Base-by-base conservation (phyloP, 2,113 vertebrate species). In the Channa maculata region DNA sequence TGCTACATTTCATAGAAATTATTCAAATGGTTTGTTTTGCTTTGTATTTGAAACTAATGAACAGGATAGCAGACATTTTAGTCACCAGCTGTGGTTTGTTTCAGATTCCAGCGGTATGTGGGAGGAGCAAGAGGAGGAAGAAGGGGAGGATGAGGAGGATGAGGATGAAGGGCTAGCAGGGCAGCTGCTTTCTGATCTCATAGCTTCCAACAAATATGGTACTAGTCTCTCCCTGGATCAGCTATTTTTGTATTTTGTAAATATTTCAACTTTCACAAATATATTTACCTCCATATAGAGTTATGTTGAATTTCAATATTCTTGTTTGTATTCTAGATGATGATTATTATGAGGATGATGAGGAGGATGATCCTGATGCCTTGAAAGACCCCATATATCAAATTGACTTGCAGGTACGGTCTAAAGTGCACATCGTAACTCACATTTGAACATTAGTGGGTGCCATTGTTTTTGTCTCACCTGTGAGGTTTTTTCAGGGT, bases 321-420 rank as follows among this genome's bases (percentile, higher is more conserved):
- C 6, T 13, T 46, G 65, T 6, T 15, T 44, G 8, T 63, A 33
- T 60, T 12, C 67, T 86, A 99, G 98, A 98, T 92, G 98, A 99
- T 14, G 97, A 99, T 92, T 99, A 97, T 91, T 99, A 98, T 66
- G 98, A 99, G 85, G 98, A 99, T 54, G 98, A 99, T 72, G 97
- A 98, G 71, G 98, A 99, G 48, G 97, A 99, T 0, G 98, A 99
- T 89, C 96, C 97, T 6, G 98, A 99, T 84, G 97, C 97, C 41
- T 92, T 99, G 87, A 99, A 98, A 91, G 98, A 99, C 85, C 98
- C 98, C 49, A 95, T 99, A 80, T 98, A 98, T 87, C 98, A 96
- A 91, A 95, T 99, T 82, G 98, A 99, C 68, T 93, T 99, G 45
- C 86, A 88, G 90, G 88, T 92, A 83, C 13, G 43, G 39, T 43